A percentile compares a stretch with the other conserved stretches of the same genome.
These are phyloP conservation scores for Arion vulgaris DNA, from an alignment of 1,140 invertebrate genomes.

Conservation along the genomic window DNA sequence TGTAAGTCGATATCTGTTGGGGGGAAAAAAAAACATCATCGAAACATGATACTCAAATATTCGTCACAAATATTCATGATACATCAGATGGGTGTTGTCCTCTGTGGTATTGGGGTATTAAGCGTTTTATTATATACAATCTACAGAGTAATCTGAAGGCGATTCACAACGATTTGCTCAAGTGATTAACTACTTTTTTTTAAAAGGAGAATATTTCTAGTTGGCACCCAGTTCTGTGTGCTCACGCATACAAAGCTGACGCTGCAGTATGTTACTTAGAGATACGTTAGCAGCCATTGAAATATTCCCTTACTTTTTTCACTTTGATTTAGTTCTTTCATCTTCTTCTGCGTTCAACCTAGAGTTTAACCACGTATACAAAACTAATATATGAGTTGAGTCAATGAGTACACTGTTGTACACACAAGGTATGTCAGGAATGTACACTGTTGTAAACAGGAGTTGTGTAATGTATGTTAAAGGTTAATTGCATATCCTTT, in stretches of 20 bases:
- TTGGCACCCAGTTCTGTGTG: not conserved
- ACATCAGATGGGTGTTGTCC: slow-evolving; percentile 6
- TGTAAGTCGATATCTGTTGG: not conserved
- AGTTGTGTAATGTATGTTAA: too few relatives aligned
- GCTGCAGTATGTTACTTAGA: too few relatives aligned
- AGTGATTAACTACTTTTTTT: not conserved
- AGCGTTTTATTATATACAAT: slow-evolving; percentile 2
- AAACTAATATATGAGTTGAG: too few relatives aligned
- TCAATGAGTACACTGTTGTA: too few relatives aligned
- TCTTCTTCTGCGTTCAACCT: too few relatives aligned
- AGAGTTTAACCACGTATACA: too few relatives aligned
- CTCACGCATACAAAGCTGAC: not conserved
- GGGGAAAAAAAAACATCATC: not conserved
- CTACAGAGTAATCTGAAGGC: not conserved
- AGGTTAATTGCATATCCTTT: too few relatives aligned
- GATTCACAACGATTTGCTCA: not conserved
- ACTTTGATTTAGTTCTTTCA: too few relatives aligned
- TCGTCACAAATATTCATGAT: not conserved
- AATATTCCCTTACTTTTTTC: too few relatives aligned
- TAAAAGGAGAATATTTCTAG: not conserved
- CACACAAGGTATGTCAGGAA: too few relatives aligned
- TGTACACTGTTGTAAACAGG: too few relatives aligned
- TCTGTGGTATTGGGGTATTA: not conserved
- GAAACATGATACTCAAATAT: not conserved
- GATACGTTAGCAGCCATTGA: too few relatives aligned